phyloP scores from a whole-genome alignment of 2,113 vertebrate genomes.

The Ceyx margarethae region DNA sequence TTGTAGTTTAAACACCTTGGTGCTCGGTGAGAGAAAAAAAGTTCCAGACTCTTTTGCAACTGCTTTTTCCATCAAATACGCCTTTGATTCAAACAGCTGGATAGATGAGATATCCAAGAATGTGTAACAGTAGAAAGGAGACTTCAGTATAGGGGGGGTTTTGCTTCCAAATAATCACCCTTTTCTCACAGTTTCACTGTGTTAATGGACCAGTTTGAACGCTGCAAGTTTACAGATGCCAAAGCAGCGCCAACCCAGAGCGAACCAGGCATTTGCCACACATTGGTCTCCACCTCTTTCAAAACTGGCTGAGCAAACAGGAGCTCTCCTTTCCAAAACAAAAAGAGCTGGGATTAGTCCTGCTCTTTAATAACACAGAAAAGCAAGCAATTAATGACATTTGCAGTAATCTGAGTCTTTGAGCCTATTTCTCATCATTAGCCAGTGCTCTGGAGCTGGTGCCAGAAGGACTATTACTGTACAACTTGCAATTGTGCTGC shows the following conservation, averaged over 20 bases:
- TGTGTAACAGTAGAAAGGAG: background rate
- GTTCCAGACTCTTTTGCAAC: background rate
- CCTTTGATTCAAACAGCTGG: background rate
- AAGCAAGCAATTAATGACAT: background rate
- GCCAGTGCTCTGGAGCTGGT: background rate
- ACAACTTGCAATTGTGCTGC: rapidly evolving
- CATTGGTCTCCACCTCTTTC: background rate
- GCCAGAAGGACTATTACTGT: background rate
- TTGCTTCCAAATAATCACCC: background rate
- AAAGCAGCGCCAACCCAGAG: background rate
- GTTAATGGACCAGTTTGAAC: rapidly evolving
- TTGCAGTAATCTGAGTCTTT: background rate
- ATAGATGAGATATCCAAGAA: background rate
- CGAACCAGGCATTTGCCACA: rapidly evolving
- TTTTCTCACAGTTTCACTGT: background rate
- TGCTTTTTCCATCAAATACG: background rate
- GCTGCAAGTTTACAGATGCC: too few relatives aligned
- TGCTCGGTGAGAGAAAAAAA: background rate
- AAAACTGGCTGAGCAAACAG: background rate
- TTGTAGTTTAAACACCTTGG: background rate
- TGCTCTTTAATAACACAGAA: background rate
- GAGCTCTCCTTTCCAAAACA: background rate
- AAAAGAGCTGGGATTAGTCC: background rate
- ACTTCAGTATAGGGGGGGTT: background rate
- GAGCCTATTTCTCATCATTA: background rate